These are phyloP conservation scores for Lasiurus borealis DNA, from an alignment of 2,113 vertebrate species.

Conservation along the genomic window DNA sequence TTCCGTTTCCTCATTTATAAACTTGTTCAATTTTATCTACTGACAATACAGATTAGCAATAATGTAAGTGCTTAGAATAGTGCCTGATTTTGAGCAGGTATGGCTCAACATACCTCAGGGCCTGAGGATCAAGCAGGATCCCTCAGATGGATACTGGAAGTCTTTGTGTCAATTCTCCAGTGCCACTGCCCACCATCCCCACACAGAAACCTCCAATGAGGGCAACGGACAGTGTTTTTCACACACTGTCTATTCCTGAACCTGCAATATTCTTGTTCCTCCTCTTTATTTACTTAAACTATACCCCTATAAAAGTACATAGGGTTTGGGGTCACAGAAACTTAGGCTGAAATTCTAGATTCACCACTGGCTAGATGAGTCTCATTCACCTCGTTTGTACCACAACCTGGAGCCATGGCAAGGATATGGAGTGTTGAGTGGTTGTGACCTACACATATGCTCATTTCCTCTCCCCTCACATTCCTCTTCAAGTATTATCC, in stretches of 20 bases:
- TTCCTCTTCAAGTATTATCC: neutral
- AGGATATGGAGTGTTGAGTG: neutral
- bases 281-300: neutral
- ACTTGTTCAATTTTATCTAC: neutral
- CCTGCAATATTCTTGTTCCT: neutral
- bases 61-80: neutral
- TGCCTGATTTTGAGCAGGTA: too few relatives aligned
- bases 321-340: neutral
- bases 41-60: neutral
- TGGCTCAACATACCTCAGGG: neutral
- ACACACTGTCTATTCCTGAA: neutral
- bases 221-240: neutral
- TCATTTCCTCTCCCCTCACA: neutral
- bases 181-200: too few relatives aligned
- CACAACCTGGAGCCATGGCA: neutral
- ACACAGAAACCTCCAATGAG: too few relatives aligned
- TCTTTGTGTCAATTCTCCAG: neutral
- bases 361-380: neutral
- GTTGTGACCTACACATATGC: too few relatives aligned
- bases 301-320: neutral
- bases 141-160: neutral
- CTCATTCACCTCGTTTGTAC: neutral
- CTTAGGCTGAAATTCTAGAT: neutral
- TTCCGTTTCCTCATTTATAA: neutral
- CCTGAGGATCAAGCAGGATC: neutral